Conservation (phyloP, 2,888 invertebrate genomes). For the Leptogaster cylindrica region DNA sequence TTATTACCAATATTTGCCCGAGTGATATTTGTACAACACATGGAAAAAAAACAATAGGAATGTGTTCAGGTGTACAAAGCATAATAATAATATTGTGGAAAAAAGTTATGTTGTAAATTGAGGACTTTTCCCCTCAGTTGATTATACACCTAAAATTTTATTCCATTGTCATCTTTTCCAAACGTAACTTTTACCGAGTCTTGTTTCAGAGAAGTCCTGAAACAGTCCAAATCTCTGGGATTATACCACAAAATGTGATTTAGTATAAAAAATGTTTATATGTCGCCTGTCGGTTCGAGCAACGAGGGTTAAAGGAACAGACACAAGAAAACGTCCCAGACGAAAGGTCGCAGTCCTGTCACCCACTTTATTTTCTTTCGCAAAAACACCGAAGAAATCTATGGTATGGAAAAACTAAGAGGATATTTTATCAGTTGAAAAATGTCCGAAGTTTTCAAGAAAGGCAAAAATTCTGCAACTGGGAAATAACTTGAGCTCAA, state of each 20-base stretch:
- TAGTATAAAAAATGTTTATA: slow-evolving; percentile 27
- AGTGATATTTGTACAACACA: too few relatives aligned
- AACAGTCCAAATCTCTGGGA: slow-evolving; percentile 9
- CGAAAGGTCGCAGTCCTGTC: not conserved
- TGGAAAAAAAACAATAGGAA: too few relatives aligned
- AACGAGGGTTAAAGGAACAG: slow-evolving; percentile 21
- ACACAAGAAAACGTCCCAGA: not conserved
- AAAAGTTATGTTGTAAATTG: too few relatives aligned
- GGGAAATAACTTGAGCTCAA: slow-evolving; percentile 21
- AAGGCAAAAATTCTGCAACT: slow-evolving; percentile 7
- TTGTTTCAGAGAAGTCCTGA: slow-evolving; percentile 20
- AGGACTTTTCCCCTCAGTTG: too few relatives aligned
- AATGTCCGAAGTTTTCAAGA: slow-evolving; percentile 14
- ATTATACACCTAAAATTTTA: too few relatives aligned
- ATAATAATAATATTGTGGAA: too few relatives aligned
- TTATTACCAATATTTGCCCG: too few relatives aligned
- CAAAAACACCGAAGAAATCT: not conserved
- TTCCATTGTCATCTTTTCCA: too few relatives aligned
- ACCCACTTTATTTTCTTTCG: not conserved
- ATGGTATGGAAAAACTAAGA: not conserved
- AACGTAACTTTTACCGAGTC: slow-evolving; percentile 4
- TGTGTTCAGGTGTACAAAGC: too few relatives aligned
- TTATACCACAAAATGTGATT: slow-evolving; percentile 35
- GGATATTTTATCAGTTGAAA: slow-evolving; percentile 26
- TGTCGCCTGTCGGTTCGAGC: slow-evolving; percentile 25